Evolutionary conservation across 2,888 invertebrate species (phyloP), one percentile per base, ranked within the genome.

Genomic region (Abrostola tripartita): DNA sequence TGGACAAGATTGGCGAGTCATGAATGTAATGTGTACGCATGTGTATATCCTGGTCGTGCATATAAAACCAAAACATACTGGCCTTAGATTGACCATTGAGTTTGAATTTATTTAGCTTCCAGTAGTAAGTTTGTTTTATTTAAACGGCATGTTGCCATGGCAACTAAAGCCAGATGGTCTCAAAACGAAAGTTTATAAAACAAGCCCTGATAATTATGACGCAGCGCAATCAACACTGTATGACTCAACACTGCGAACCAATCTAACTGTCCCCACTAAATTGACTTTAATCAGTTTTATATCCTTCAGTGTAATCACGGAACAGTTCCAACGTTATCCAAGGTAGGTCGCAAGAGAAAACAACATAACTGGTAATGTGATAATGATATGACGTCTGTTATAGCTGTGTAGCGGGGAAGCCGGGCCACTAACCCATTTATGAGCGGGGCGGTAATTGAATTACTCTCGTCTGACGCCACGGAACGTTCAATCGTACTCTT

Each of bases 401-500:
- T 79, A 78, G 75, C 63, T 71, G 78, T 77, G 79, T 79, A 79
- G 80, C 75, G 77, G 84, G 83, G 87, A 87, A 88, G 88, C 86
- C 88, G 85, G 87, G 88, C 88, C 85, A 88, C 86, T 90, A 91
- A 90, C 90, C 90, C 88, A 90, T 90, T 90, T 88, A 90, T 86
- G 85, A 86, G 81, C 74, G 74, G 85, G 82, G 84, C 84, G 84
- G 86, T 90, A 91, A 91, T 91, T 89, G 81, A 88, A 90, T 91
- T 90, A 91, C 78, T 68, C 82, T 79, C 76, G 58, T 80, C 78
- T 76, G 68, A 81, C 86, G 85, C 76, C 77, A 74, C 78, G 67
- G 73, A 78, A 81, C 53, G 59, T 65, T 57, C 68, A 71, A 74
- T 72, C 58, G 67, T 63, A 47, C 65, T 61, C 68, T 67, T 53